Evolutionary conservation across 2,888 invertebrate species (phyloP), one percentile per base, ranked within the genome.

Genomic region (Opisthograptis luteolata): DNA sequence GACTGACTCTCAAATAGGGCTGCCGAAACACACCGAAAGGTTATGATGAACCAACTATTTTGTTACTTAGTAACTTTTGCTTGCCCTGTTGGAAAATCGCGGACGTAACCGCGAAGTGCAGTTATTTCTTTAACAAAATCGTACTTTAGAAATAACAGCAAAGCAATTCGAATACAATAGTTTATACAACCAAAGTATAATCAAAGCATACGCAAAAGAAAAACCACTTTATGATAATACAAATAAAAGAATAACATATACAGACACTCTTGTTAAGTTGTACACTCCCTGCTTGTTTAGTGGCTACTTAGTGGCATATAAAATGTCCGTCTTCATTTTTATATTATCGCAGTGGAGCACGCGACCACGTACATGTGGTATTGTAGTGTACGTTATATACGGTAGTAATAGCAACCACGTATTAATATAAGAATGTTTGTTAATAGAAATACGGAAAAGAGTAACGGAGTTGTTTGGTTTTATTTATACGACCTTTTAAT

Each of bases 301-400:
- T 68, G 65, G 58, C 58, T 43, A 53, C 53, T 52, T 25, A 48
- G 51, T 43, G 55, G 53, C 55, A 52, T 57, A 66, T 61, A 68
- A 60, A 62, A 68, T 64, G 67, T 64, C 56, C 55, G 66, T 66
- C 64, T 66, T 64, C 59, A 66, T 63, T 64, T 73, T 69, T 68
- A 62, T 71, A 68, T 58, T 66, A 73, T 62, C 55, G 63, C 62
- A 46, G 47, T 62, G 54, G 59, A 64, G 60, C 79, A 78, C 79
- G 78, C 77, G 56, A 79, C 54, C 62, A 48, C 36, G 30, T 45
- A 25, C n/a, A n/a, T 14, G n/a, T 12, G n/a, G 14, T 24, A 15
- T 24, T 37, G 25, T 37, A 25, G 15, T 28, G 9, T 31, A 7
- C 12, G 1, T 1, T 17, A 32, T 15, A 5, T 31, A 13, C 14